These are phyloP conservation scores for Felis chaus DNA, from an alignment of 2,113 vertebrate genomes.

Conservation along the genomic window DNA sequence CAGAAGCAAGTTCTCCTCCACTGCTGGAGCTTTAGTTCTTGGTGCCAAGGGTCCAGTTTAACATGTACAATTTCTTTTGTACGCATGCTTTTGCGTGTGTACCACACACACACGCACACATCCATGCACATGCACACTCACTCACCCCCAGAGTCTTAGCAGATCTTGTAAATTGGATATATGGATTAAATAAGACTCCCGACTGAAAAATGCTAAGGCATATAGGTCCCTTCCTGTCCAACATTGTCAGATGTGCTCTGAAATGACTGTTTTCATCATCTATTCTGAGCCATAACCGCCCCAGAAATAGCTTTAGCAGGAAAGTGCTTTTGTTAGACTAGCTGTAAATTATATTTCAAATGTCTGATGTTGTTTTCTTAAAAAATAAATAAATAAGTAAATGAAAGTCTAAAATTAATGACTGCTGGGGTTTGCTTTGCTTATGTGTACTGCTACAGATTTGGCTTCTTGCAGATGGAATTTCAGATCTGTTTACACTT, in stretches of 20 bases:
- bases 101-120: neutral
- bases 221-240: conserved; percentile 70
- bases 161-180: conserved; percentile 24
- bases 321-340: conserved; percentile 81
- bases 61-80: neutral
- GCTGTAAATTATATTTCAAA: conserved; percentile 81
- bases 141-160: neutral
- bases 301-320: conserved; percentile 78
- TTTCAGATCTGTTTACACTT: conserved; percentile 82
- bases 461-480: conserved; percentile 82
- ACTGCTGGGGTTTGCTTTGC: conserved; percentile 81
- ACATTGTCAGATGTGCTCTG: conserved; percentile 67
- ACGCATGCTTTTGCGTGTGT: neutral
- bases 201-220: conserved; percentile 48
- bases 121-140: neutral
- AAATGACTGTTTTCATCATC: conserved; percentile 76
- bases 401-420: conserved; percentile 83
- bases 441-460: conserved; percentile 79
- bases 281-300: conserved; percentile 76
- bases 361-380: conserved; percentile 81
- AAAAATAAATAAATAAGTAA: conserved; percentile 83
- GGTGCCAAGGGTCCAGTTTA: neutral
- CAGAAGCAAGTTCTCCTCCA: neutral
- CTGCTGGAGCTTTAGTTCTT: neutral
- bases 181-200: conserved; percentile 51